phyloP scores from a whole-genome alignment of 2,797 vertebrate genomes.

The Cossypha polioptera region DNA sequence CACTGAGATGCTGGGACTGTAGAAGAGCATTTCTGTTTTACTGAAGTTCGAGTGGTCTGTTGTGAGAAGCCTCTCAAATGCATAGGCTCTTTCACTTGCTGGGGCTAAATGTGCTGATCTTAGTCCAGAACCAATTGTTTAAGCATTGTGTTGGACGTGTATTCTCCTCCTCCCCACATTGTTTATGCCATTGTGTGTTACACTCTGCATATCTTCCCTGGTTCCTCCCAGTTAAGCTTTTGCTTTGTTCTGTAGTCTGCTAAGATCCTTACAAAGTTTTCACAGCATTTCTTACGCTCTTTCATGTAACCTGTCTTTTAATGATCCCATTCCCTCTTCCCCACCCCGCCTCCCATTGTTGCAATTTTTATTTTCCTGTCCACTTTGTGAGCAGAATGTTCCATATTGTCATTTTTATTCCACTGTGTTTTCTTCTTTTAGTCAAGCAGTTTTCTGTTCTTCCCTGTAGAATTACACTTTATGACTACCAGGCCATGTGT shows the following conservation, averaged over 20 bases:
- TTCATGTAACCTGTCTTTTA: not conserved
- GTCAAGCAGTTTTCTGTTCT: slow-evolving; percentile 65
- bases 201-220: not conserved
- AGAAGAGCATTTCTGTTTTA: not conserved
- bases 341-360: not conserved
- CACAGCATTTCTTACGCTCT: not conserved
- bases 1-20: not conserved
- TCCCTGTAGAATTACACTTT: slow-evolving; percentile 88
- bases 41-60: not conserved
- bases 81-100: slow-evolving; percentile 17
- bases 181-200: not conserved
- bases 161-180: not conserved
- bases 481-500: slow-evolving; percentile 97
- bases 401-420: not conserved
- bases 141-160: not conserved
- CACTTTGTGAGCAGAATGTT: not conserved
- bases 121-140: slow-evolving; percentile 30
- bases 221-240: not conserved
- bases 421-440: slow-evolving; percentile 45
- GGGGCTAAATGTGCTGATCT: slow-evolving; percentile 25
- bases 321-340: not conserved
- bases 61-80: slow-evolving; percentile 41
- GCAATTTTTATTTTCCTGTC: slow-evolving; percentile 3
- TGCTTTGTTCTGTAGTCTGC: not conserved
- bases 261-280: not conserved